These are phyloP conservation scores for Circaetus gallicus DNA, from an alignment of 2,113 vertebrate genomes.

Conservation along the genomic window DNA sequence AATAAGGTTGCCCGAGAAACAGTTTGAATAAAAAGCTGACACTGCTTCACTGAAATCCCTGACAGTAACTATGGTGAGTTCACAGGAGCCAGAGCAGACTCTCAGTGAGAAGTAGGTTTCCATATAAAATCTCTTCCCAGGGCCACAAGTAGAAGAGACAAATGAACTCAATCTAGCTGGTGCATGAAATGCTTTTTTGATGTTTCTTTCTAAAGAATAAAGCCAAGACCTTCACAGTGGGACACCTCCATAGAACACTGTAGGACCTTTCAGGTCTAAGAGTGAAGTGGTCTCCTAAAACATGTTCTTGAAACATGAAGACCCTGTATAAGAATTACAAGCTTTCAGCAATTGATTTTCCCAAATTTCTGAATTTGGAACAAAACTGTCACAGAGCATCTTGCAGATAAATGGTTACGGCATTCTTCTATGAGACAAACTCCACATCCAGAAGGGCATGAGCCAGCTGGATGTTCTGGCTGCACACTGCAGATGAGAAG, in stretches of 20 bases:
- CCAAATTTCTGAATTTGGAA: not conserved
- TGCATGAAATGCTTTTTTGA: not conserved
- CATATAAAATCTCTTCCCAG: not conserved
- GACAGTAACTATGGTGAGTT: not conserved
- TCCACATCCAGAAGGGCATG: not conserved
- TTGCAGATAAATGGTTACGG: not conserved
- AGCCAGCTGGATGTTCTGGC: not conserved
- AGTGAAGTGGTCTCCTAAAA: not conserved
- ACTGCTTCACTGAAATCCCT: not conserved
- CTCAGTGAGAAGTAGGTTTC: not conserved
- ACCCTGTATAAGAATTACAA: not conserved
- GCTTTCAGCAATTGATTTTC: not conserved
- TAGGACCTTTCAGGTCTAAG: not conserved
- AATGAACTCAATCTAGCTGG: not conserved
- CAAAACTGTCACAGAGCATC: not conserved
- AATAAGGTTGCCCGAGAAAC: not conserved
- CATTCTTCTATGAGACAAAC: not conserved
- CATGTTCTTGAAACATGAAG: not conserved
- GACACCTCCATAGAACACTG: not conserved
- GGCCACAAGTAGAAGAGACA: not conserved
- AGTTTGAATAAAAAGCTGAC: not conserved
- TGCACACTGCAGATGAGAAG: not conserved
- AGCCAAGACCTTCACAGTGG: not conserved
- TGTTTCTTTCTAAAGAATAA: not conserved
- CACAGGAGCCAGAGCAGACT: not conserved